These are phyloP conservation scores for Clitarchus hookeri DNA, from an alignment of 2,888 invertebrate species.

Conservation along the genomic window DNA sequence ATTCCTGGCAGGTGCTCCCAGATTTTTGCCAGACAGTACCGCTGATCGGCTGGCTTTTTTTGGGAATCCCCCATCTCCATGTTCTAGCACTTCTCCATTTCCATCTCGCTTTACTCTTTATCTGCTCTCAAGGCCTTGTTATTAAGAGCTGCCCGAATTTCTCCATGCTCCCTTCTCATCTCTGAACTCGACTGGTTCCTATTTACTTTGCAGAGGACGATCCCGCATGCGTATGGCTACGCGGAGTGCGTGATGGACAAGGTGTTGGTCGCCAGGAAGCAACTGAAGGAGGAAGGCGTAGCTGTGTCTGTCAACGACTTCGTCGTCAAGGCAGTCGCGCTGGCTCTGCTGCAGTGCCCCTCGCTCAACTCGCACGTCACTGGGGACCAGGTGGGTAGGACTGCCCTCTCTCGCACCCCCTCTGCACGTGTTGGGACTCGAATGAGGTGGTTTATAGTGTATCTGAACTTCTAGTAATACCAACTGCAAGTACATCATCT, in stretches of 20 bases:
- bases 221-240: slow-evolving; percentile 69
- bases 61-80: too few relatives aligned
- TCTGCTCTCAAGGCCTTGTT: too few relatives aligned
- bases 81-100: too few relatives aligned
- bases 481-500: too few relatives aligned
- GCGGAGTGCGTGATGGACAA: slow-evolving; percentile 60
- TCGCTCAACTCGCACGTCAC: slow-evolving; percentile 57
- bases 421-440: too few relatives aligned
- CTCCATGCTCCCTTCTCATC: background rate
- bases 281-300: slow-evolving; percentile 58
- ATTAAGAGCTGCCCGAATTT: background rate
- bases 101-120: too few relatives aligned
- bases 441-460: too few relatives aligned
- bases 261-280: slow-evolving; percentile 58
- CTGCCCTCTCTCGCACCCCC: too few relatives aligned
- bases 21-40: too few relatives aligned
- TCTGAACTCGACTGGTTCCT: background rate
- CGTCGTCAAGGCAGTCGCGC: slow-evolving; percentile 66
- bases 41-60: too few relatives aligned
- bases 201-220: slow-evolving; percentile 57
- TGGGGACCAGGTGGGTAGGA: slow-evolving; percentile 53
- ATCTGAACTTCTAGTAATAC: too few relatives aligned
- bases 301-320: slow-evolving; percentile 70
- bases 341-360: slow-evolving; percentile 60
- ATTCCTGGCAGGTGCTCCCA: too few relatives aligned